Conservation (phyloP, 2,797 vertebrate species). For the Rhynchonycteris naso region DNA sequence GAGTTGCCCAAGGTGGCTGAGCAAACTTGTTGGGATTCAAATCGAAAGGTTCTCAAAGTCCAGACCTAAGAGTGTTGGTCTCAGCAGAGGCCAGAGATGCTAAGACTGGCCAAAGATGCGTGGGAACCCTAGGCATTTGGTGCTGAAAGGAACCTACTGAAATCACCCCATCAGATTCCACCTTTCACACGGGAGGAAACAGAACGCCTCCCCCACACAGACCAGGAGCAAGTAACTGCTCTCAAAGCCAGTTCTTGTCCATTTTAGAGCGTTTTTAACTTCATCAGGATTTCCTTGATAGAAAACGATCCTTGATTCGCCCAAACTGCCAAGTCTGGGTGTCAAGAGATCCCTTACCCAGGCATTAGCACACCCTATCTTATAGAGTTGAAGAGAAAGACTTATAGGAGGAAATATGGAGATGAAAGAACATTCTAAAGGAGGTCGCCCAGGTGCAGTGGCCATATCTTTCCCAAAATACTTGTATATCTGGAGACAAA, state of each 20-base stretch:
- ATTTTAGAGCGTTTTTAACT: background rate
- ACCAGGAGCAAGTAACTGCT: background rate
- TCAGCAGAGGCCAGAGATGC: background rate
- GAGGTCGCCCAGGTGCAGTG: accelerated
- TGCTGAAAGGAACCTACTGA: background rate
- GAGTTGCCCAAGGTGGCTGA: background rate
- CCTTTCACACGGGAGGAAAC: background rate
- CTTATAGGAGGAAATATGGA: background rate
- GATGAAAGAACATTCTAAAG: background rate
- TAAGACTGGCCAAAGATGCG: background rate
- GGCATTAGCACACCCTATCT: background rate
- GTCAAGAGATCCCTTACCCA: background rate
- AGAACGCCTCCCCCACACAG: background rate
- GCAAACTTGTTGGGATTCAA: background rate
- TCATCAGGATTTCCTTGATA: background rate
- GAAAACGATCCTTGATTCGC: background rate
- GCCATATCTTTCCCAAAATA: background rate
- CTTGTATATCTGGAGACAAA: background rate
- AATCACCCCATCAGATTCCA: background rate
- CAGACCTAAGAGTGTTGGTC: background rate
- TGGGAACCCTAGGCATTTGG: background rate
- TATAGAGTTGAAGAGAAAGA: background rate
- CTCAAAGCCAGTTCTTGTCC: background rate
- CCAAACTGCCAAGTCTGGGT: background rate
- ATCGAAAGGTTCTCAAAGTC: background rate